Percentiles rank a stretch among this genome's conserved stretches.
These are phyloP conservation scores for Synanthedon vespiformis DNA, from an alignment of 2,888 invertebrate species.

Conservation along the genomic window DNA sequence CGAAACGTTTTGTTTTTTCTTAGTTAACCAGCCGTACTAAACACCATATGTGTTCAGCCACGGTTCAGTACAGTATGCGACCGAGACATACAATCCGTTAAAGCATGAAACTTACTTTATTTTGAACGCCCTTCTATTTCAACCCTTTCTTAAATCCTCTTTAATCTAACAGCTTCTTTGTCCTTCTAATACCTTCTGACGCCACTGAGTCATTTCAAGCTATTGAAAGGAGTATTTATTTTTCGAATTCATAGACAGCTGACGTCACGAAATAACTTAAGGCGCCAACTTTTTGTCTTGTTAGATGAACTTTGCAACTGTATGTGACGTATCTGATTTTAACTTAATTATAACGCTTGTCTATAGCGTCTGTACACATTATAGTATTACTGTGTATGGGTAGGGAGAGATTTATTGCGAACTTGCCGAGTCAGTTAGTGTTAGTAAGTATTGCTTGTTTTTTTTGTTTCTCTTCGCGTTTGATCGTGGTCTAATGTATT, in stretches of 20 bases:
- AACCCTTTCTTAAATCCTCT: too few species aligned
- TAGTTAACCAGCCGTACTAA: constrained; percentile 47
- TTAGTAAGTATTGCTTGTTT: constrained; percentile 49
- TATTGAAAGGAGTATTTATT: too few species aligned
- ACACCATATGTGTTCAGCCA: constrained; percentile 54
- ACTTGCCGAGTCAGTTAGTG: constrained; percentile 55
- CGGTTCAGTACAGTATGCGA: constrained; percentile 20
- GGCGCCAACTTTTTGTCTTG: too few species aligned
- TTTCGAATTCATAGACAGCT: too few species aligned
- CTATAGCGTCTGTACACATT: constrained; percentile 39
- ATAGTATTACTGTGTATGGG: constrained; percentile 44
- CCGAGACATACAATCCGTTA: constrained; percentile 7
- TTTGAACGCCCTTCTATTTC: too few species aligned
- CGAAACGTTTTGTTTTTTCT: constrained; percentile 48
- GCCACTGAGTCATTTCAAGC: not conserved
- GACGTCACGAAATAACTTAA: too few species aligned
- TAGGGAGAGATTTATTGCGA: constrained; percentile 59
- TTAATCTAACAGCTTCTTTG: not conserved
- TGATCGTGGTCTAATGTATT: constrained; percentile 55
- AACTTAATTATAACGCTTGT: constrained; percentile 67
- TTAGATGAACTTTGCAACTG: not conserved
- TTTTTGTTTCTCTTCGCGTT: constrained; percentile 51
- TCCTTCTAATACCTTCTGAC: not conserved
- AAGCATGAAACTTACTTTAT: not conserved
- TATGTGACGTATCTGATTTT: constrained; percentile 14